A percentile compares a stretch with the other conserved stretches of the same genome.
phyloP scores from a whole-genome alignment of 2,888 invertebrate species.

The Eledona agricola region DNA sequence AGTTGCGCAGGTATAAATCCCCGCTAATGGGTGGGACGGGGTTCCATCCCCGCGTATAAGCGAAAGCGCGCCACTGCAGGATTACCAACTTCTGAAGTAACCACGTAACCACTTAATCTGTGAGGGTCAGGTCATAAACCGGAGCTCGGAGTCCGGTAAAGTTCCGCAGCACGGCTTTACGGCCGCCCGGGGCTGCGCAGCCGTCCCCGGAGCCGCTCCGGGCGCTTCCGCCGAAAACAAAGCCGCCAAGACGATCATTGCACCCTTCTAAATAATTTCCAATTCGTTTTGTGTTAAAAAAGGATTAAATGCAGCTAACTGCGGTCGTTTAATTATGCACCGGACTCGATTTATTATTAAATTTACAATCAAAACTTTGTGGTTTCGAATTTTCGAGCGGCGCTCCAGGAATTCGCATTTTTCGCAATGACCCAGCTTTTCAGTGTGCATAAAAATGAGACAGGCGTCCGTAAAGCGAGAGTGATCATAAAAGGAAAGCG shows the following conservation, averaged over 20 bases:
- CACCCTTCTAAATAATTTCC: too few species aligned
- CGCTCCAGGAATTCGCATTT: constrained; percentile 32
- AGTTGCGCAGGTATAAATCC: constrained; percentile 38
- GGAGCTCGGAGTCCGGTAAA: constrained; percentile 54
- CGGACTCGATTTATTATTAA: too few species aligned
- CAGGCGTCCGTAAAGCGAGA: constrained; percentile 38
- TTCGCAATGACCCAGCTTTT: constrained; percentile 28
- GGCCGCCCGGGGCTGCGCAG: constrained; percentile 46
- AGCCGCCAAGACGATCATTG: constrained; percentile 34
- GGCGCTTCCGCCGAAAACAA: constrained; percentile 37
- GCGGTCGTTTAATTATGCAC: too few species aligned
- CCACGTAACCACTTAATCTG: constrained; percentile 61
- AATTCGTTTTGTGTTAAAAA: too few species aligned
- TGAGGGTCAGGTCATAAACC: constrained; percentile 61
- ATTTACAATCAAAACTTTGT: too few species aligned
- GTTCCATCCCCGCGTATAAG: constrained; percentile 27
- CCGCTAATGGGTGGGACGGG: constrained; percentile 33
- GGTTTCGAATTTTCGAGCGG: too few species aligned
- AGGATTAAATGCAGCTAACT: too few species aligned
- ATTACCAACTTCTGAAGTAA: constrained; percentile 59
- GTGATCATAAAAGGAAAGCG: constrained; percentile 54
- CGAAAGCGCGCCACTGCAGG: constrained; percentile 36
- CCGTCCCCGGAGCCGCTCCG: constrained; percentile 32
- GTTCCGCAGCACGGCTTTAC: constrained; percentile 52
- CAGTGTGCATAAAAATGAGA: constrained; percentile 35